Conservation (phyloP, 2,888 invertebrate species). For the Synanthedon vespiformis region DNA sequence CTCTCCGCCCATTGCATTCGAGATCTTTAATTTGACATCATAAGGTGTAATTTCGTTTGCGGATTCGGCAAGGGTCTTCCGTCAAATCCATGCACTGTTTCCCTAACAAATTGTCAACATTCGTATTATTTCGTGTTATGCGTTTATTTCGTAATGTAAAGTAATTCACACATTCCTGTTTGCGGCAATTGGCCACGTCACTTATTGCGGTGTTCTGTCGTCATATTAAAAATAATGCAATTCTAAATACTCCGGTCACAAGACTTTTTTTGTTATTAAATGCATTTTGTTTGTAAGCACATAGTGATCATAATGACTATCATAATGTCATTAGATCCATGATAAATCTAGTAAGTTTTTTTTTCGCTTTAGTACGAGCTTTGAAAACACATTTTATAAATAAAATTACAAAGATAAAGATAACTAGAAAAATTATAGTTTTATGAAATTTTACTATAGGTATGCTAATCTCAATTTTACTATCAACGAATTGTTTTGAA, state of each 20-base stretch:
- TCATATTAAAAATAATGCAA: background rate
- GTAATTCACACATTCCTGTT: slow-evolving; percentile 10
- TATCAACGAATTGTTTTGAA: too few relatives aligned
- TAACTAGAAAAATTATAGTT: too few relatives aligned
- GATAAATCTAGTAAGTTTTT: too few relatives aligned
- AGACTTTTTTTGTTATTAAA: background rate
- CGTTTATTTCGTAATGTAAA: background rate
- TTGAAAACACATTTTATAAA: too few relatives aligned
- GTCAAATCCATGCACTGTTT: slow-evolving; percentile 48
- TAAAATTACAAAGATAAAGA: too few relatives aligned
- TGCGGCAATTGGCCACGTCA: background rate
- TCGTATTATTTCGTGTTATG: background rate
- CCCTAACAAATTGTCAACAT: slow-evolving; percentile 39
- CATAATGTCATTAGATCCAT: too few relatives aligned
- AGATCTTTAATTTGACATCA: slow-evolving; percentile 5
- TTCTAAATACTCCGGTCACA: background rate
- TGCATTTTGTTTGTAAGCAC: too few relatives aligned
- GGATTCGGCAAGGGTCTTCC: slow-evolving; percentile 15
- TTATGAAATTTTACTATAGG: too few relatives aligned
- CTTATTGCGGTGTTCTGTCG: background rate
- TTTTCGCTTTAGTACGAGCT: too few relatives aligned
- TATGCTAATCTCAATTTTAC: too few relatives aligned
- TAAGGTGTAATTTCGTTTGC: slow-evolving; percentile 14
- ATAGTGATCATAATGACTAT: too few relatives aligned
- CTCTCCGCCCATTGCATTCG: slow-evolving; percentile 6